These are phyloP conservation scores for Drosophila ohnishii DNA, from an alignment of 1,140 invertebrate species.

Conservation along the genomic window DNA sequence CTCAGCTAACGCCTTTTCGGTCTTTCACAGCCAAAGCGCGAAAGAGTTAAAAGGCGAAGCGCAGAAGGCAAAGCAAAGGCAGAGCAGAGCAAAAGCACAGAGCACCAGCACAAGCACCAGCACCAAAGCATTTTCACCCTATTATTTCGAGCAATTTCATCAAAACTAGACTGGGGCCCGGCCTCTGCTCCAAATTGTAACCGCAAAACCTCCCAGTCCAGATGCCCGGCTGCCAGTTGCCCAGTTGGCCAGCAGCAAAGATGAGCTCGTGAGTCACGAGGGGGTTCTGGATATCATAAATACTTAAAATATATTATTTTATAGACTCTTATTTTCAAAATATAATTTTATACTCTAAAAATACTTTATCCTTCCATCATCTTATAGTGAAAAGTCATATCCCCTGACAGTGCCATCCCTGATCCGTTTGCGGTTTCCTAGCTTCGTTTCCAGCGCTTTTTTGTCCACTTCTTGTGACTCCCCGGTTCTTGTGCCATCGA, in stretches of 20 bases:
- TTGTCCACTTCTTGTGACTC: conserved; percentile 37
- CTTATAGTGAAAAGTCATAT: no score
- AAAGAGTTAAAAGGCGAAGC: conserved; percentile 72
- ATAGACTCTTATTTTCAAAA: neutral
- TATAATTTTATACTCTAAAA: neutral
- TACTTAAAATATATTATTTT: neutral
- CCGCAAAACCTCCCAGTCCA: conserved; percentile 50
- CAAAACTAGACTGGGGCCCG: conserved; percentile 70
- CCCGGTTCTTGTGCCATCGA: conserved; percentile 32
- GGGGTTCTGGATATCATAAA: neutral
- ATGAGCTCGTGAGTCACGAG: conserved; percentile 27
- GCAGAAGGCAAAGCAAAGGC: conserved; percentile 29
- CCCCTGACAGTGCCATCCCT: conserved; percentile 7
- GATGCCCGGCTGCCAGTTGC: conserved; percentile 34
- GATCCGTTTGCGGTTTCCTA: conserved; percentile 37
- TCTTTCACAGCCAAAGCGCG: conserved; percentile 74
- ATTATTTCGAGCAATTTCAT: conserved; percentile 81
- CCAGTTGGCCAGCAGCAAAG: conserved; percentile 14
- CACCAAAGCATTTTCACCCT: conserved; percentile 74
- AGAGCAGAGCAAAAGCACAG: conserved; percentile 15
- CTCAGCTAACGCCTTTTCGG: conserved; percentile 66
- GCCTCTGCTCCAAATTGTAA: conserved; percentile 73
- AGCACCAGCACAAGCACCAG: conserved; percentile 7
- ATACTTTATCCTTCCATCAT: neutral
- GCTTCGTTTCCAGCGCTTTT: conserved; percentile 38